Percentiles rank a stretch among this genome's conserved stretches.
Evolutionary conservation across 2,797 vertebrate genomes (phyloP).

Genomic region (Benthosema pterotum): DNA sequence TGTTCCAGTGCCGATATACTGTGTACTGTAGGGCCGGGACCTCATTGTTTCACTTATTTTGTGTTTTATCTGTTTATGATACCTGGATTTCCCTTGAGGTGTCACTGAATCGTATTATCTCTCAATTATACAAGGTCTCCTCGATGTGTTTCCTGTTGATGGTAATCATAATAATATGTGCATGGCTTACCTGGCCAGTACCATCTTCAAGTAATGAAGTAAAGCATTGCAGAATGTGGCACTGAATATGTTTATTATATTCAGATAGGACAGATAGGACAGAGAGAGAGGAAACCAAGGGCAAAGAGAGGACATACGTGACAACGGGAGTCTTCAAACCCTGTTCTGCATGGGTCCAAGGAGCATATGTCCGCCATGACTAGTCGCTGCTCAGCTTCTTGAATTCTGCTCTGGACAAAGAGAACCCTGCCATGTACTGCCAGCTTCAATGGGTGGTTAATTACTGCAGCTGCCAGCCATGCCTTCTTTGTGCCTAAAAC

Average conservation of each 20-base stretch:
- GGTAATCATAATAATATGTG: constrained; percentile 22
- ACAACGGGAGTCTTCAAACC: too few species aligned
- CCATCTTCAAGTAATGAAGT: too few species aligned
- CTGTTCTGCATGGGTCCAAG: too few species aligned
- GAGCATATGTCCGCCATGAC: too few species aligned
- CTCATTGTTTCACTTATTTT: too few species aligned
- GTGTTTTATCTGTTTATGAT: too few species aligned
- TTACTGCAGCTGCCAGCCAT: constrained; percentile 4
- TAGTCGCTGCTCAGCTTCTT: neutral
- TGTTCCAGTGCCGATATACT: too few species aligned
- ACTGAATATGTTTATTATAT: neutral
- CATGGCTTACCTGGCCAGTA: constrained; percentile 2
- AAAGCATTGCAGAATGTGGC: neutral
- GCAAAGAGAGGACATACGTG: too few species aligned
- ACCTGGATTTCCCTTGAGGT: too few species aligned
- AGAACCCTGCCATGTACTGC: neutral
- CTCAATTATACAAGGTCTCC: neutral
- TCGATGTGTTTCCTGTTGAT: constrained; percentile 11
- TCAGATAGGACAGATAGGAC: too few species aligned
- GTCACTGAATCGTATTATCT: neutral
- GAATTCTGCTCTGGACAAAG: neutral
- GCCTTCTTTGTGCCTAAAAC: constrained; percentile 1
- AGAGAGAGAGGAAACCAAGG: too few species aligned
- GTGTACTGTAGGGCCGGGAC: too few species aligned
- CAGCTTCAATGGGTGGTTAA: neutral